phyloP scores from a whole-genome alignment of 2,113 vertebrate genomes.

The Phylloscopus trochilus region DNA sequence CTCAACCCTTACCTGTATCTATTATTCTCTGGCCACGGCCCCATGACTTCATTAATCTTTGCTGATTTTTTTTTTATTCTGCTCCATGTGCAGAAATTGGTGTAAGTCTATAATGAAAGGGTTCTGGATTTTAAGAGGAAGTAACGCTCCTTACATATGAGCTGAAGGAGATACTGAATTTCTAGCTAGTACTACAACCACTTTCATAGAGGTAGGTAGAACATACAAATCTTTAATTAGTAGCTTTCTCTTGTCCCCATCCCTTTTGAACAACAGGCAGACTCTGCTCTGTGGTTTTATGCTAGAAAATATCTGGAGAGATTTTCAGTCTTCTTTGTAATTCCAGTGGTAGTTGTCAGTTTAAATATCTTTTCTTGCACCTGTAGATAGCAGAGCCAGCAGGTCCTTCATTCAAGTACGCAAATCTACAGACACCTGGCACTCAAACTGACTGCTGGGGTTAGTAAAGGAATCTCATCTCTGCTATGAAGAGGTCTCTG shows the following conservation, averaged over 20 bases:
- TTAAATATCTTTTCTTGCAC: not conserved
- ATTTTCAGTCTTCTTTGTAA: not conserved
- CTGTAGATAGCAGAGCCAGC: not conserved
- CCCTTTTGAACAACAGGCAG: not conserved
- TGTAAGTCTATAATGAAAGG: not conserved
- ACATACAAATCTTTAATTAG: not conserved
- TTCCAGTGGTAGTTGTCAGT: not conserved
- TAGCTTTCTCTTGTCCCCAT: not conserved
- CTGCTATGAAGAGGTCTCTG: not conserved
- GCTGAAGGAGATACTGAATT: not conserved
- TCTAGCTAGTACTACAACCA: not conserved
- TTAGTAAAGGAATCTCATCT: not conserved
- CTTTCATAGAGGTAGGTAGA: not conserved
- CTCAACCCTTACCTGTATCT: not conserved
- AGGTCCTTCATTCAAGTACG: not conserved
- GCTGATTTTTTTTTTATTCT: not conserved
- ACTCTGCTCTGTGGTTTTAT: not conserved
- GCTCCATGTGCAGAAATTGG: not conserved
- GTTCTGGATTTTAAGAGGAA: not conserved
- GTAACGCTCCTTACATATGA: not conserved
- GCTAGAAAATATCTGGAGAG: not conserved
- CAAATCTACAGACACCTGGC: not conserved
- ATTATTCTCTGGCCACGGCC: not conserved
- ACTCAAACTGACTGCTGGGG: not conserved
- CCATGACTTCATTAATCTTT: not conserved